Percentiles rank a stretch among this genome's conserved stretches.
Conservation (phyloP, 53 echinoderm and acorn worm genomes). For the Paelopatides confundens region DNA sequence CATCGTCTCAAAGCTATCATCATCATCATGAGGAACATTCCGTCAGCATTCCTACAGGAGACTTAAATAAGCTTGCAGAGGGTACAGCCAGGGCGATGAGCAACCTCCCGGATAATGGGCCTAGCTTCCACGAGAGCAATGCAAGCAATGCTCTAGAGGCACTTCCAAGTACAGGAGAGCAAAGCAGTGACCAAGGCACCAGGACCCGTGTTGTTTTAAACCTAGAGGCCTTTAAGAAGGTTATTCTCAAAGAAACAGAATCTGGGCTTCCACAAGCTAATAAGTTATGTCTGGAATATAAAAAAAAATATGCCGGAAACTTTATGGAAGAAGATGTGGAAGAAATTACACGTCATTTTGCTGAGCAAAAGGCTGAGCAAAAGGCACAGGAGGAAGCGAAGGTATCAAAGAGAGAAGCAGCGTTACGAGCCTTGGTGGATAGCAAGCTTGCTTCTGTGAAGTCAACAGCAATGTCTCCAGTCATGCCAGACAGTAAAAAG, state of each 20-base stretch:
- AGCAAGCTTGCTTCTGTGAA: too few relatives aligned
- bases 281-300: neutral
- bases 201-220: neutral
- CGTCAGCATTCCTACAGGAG: neutral
- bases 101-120: neutral
- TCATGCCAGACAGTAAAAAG: too few relatives aligned
- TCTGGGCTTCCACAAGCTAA: neutral
- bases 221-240: neutral
- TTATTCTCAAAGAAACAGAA: neutral
- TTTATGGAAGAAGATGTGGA: neutral
- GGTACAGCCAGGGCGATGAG: neutral
- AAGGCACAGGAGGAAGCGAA: too few relatives aligned
- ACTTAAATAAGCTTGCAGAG: neutral
- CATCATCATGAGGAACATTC: neutral
- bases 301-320: neutral
- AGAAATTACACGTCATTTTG: neutral
- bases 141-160: neutral
- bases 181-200: neutral
- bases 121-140: too few relatives aligned
- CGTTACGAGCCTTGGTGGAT: too few relatives aligned
- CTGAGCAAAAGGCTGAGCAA: too few relatives aligned
- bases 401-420: too few relatives aligned
- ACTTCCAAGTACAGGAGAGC: neutral
- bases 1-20: neutral
- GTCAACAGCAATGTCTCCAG: too few relatives aligned